phyloP scores from a whole-genome alignment of 2,888 invertebrate species.

The Liposcelis brunnea region DNA sequence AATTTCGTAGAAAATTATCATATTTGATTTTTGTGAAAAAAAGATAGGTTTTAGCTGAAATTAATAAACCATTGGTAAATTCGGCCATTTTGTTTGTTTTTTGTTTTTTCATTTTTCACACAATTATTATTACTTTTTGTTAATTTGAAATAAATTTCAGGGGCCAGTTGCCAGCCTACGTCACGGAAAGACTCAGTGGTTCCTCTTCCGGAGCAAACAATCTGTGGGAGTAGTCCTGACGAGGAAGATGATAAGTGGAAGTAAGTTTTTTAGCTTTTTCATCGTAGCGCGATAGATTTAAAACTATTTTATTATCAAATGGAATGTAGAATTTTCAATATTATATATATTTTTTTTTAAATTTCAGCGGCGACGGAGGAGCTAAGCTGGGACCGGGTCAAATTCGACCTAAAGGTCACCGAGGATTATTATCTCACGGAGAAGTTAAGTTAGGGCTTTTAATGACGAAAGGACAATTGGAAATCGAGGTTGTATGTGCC shows the following conservation, averaged over 20 bases:
- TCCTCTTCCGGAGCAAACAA: conserved; percentile 15
- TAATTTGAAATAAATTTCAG: neutral
- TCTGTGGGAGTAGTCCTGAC: conserved; percentile 17
- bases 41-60: too few species aligned
- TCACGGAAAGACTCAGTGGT: conserved; percentile 17
- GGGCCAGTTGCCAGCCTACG: conserved; percentile 7
- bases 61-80: too few species aligned
- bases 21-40: too few species aligned
- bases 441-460: conserved; percentile 76
- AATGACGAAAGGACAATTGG: conserved; percentile 80
- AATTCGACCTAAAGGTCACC: conserved; percentile 58
- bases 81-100: too few species aligned
- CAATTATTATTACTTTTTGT: too few species aligned
- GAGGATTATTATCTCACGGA: conserved; percentile 36
- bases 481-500: conserved; percentile 67
- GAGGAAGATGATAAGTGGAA: conserved; percentile 20
- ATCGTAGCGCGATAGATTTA: too few species aligned
- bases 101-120: too few species aligned
- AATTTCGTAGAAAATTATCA: too few species aligned
- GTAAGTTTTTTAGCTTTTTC: conserved; percentile 12
- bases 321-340: too few species aligned
- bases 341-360: conserved; percentile 4
- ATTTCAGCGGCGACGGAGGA: conserved; percentile 23
- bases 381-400: conserved; percentile 57
- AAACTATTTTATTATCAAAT: too few species aligned